Conservation (phyloP, 2,797 vertebrate genomes). For the Aulostomus chinensis region DNA sequence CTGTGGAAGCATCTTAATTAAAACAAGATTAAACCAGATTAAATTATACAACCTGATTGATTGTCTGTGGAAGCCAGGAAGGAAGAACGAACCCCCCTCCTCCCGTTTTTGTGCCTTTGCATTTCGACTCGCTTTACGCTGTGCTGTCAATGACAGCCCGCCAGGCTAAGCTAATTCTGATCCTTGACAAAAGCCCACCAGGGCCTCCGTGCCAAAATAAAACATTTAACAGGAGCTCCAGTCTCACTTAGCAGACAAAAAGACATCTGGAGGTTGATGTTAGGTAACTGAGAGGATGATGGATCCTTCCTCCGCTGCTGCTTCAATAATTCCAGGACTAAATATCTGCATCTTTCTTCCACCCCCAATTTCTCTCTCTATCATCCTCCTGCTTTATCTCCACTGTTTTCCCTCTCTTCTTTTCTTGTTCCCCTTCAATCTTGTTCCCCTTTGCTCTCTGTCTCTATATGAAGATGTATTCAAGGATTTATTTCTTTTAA, state of each 20-base stretch:
- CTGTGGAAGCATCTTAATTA: not conserved
- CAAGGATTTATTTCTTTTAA: slow-evolving; percentile 56
- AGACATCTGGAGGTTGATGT: slow-evolving; percentile 59
- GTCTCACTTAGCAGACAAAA: slow-evolving; percentile 51
- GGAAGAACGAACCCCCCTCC: not conserved
- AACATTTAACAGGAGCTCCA: slow-evolving; percentile 44
- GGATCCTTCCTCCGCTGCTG: slow-evolving; percentile 20
- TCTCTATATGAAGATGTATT: slow-evolving; percentile 49
- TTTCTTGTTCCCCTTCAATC: slow-evolving; percentile 1
- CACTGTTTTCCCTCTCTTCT: not conserved
- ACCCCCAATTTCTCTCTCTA: slow-evolving; percentile 12
- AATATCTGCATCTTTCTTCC: slow-evolving; percentile 38
- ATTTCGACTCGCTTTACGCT: slow-evolving; percentile 9
- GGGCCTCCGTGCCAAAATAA: slow-evolving; percentile 50
- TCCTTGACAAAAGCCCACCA: slow-evolving; percentile 56
- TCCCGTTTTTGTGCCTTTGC: slow-evolving; percentile 15
- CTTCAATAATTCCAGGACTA: slow-evolving; percentile 36
- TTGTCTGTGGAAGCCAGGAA: not conserved
- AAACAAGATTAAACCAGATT: not conserved
- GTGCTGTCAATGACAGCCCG: slow-evolving; percentile 44
- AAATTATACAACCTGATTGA: slow-evolving; percentile 2
- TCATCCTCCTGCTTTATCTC: slow-evolving; percentile 20
- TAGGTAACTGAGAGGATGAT: slow-evolving; percentile 56
- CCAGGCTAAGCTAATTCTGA: slow-evolving; percentile 47
- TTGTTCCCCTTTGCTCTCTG: slow-evolving; percentile 21